phyloP scores from a whole-genome alignment of 1,140 invertebrate genomes.

The Tachypleus tridentatus region DNA sequence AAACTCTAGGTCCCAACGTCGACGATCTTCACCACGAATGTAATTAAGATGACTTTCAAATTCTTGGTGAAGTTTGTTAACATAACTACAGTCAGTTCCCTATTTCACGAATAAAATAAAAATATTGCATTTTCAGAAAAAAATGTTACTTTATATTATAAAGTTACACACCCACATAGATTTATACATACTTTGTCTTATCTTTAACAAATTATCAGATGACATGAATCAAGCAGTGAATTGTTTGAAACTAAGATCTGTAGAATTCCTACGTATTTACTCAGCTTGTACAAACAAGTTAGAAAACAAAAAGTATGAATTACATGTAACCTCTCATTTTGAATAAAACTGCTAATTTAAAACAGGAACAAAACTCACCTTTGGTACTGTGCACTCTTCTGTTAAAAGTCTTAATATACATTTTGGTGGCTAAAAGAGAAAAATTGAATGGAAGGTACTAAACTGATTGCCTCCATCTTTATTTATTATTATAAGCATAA shows the following conservation, averaged over 20 bases:
- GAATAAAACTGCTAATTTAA: no score
- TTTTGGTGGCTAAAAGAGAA: slow-evolving; percentile 47
- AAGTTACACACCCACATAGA: no score
- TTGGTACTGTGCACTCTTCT: slow-evolving; percentile 88
- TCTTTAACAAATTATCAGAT: slow-evolving; percentile 2
- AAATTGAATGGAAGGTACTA: no score
- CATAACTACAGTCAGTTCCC: slow-evolving; percentile 77
- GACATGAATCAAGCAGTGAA: neutral
- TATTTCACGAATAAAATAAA: slow-evolving; percentile 23
- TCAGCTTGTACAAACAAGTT: no score
- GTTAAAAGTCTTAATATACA: slow-evolving; percentile 76
- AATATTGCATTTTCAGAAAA: slow-evolving; percentile 2
- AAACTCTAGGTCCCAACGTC: slow-evolving; percentile 84
- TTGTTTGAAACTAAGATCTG: no score
- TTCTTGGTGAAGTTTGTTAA: slow-evolving; percentile 78
- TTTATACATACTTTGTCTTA: no score
- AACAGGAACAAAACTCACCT: slow-evolving; percentile 34
- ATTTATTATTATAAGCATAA: no score
- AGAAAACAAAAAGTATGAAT: no score
- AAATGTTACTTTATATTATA: neutral
- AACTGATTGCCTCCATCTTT: no score
- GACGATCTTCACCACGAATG: slow-evolving; percentile 69
- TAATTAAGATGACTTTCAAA: slow-evolving; percentile 76
- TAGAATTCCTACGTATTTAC: no score
- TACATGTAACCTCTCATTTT: no score